Conservation (phyloP, 1,140 invertebrate species). For the Sarcophaga bullata region DNA sequence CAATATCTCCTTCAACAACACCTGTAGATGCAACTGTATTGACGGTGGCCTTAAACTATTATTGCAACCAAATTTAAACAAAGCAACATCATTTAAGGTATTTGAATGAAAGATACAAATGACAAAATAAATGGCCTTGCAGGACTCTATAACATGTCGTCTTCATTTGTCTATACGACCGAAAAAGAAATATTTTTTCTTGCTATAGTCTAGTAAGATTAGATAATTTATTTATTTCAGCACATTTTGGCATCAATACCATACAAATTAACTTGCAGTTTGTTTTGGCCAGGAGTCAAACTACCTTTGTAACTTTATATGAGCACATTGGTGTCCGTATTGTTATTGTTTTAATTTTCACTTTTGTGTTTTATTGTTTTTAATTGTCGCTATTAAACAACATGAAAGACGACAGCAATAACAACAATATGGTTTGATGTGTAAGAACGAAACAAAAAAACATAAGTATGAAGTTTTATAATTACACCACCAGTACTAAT, state of each 20-base stretch:
- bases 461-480: not conserved
- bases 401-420: not conserved
- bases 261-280: not conserved
- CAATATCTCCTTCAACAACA: not conserved
- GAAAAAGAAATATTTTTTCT: too few relatives aligned
- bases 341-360: not conserved
- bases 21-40: not conserved
- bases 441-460: not conserved
- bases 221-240: too few relatives aligned
- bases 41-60: not conserved
- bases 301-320: conserved; percentile 35
- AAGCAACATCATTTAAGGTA: too few relatives aligned
- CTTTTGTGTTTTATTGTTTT: not conserved
- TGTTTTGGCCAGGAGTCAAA: not conserved
- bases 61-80: too few relatives aligned
- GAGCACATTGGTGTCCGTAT: not conserved
- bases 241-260: too few relatives aligned
- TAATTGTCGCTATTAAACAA: conserved; percentile 7
- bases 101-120: too few relatives aligned
- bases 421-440: not conserved
- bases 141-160: too few relatives aligned
- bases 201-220: too few relatives aligned
- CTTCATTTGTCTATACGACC: too few relatives aligned
- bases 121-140: too few relatives aligned
- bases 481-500: not conserved